Evolutionary conservation across 1,140 invertebrate genomes (phyloP).

Genomic region (Leptinotarsa undecemlineata): DNA sequence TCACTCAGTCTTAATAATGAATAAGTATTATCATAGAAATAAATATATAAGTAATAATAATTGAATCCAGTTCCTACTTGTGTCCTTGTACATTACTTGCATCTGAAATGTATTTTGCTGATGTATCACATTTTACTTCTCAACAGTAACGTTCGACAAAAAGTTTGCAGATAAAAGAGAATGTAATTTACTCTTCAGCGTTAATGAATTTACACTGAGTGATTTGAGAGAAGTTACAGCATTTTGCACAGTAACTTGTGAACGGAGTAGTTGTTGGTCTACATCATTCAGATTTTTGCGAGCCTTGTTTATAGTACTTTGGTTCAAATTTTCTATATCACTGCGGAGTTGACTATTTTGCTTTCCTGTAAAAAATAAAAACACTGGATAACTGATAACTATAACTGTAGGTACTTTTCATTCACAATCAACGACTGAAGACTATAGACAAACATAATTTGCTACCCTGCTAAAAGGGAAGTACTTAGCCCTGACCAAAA

Average conservation of each 20-base stretch:
- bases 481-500: too few relatives aligned
- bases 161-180: conserved; percentile 46
- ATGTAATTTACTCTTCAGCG: conserved; percentile 49
- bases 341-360: conserved; percentile 43
- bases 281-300: conserved; percentile 43
- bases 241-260: conserved; percentile 50
- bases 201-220: conserved; percentile 45
- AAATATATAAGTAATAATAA: too few relatives aligned
- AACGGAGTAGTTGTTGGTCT: conserved; percentile 50
- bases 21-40: too few relatives aligned
- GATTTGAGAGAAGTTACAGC: conserved; percentile 47
- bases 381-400: too few relatives aligned
- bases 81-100: too few relatives aligned
- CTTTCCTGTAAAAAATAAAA: conserved; percentile 42
- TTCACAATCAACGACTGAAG: too few relatives aligned
- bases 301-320: conserved; percentile 41
- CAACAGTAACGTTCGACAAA: conserved; percentile 43
- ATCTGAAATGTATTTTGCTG: too few relatives aligned
- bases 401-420: too few relatives aligned
- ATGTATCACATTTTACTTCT: background rate
- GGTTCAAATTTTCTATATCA: conserved; percentile 43
- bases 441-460: too few relatives aligned
- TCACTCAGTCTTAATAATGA: too few relatives aligned
- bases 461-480: too few relatives aligned
- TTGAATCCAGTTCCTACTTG: too few relatives aligned